Base-by-base conservation (phyloP, 2,113 vertebrate species). In the Meriones unguiculatus region DNA sequence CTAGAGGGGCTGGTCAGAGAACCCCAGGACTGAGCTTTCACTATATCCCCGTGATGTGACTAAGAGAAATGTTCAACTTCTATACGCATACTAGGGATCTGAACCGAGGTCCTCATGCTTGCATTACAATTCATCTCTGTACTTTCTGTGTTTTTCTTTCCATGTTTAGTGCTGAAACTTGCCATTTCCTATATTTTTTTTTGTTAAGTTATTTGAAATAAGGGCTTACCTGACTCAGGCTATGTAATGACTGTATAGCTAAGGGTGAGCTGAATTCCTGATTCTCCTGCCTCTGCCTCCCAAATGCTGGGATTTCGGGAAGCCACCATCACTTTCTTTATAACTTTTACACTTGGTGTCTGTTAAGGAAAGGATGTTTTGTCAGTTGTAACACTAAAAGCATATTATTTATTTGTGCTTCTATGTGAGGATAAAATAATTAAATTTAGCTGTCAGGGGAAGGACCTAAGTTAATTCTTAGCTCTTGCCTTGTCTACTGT, bases 361-460 rank as follows among this genome's bases (percentile, higher is more conserved):
- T 67, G 1, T 70, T 52, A 93, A 90, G 57, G 62, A 75, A 50
- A 65, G 95, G 65, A 84, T 8, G 14, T 65, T 59, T 87, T 50
- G 41, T 52, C 35, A 78, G 10, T 80, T 50, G 52, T 20, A 77
- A 12, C 1, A 73, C 14, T 93, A 90, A 67, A 15, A 50, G 81
- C 38, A 97, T 14, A 4, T 17, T 93, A 52, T 90, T 80, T 75
- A 46, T 85, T 77, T 90, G 30, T 89, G 72, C 30, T 92, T 95
- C 35, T 50, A 25, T 35, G 7, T 72, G 38, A 80, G 17, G 87
- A 82, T 35, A 93, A 87, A 95, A 89, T 12, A 76, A 69, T 87
- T 94, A 91, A 25, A 50, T 94, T 96, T 88, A 64, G 8, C 87
- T 92, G 41, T 65, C 35, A 88, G n/a, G 28, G 12, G 9, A 95